phyloP scores from a whole-genome alignment of 2,888 invertebrate species.

The Carterocephalus palaemon region DNA sequence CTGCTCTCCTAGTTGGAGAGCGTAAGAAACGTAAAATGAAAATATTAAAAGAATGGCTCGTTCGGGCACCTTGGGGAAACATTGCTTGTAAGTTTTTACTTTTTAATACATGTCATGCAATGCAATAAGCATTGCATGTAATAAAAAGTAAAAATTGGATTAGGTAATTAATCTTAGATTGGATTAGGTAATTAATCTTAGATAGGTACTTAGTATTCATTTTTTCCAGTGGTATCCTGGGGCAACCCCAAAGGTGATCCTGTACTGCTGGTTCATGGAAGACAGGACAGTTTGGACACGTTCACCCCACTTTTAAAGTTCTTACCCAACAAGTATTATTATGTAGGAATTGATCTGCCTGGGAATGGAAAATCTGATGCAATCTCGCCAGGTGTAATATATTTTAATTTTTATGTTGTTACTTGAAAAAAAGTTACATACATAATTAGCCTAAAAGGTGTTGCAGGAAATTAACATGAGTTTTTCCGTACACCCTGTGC shows the following conservation, averaged over 20 bases:
- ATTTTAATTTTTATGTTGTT: not conserved
- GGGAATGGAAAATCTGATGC: conserved; percentile 80
- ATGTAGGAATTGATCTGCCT: conserved; percentile 76
- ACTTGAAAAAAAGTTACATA: too few species aligned
- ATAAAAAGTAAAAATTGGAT: conserved; percentile 6
- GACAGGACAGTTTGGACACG: conserved; percentile 81
- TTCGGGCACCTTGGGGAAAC: conserved; percentile 79
- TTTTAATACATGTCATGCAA: not conserved
- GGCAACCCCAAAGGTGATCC: conserved; percentile 70
- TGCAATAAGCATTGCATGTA: not conserved
- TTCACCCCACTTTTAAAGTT: conserved; percentile 76
- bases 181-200: too few species aligned
- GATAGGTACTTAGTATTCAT: too few species aligned
- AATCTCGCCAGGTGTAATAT: conserved; percentile 58
- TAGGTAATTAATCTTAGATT: too few species aligned
- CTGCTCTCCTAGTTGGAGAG: too few species aligned
- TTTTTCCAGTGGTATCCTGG: conserved; percentile 77
- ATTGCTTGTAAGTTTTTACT: conserved; percentile 62
- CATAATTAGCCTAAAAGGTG: too few species aligned
- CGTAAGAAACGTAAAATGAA: conserved; percentile 31
- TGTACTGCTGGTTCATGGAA: conserved; percentile 79
- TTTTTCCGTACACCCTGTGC: too few species aligned
- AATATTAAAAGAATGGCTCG: conserved; percentile 50
- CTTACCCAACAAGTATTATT: conserved; percentile 59
- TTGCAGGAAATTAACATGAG: too few species aligned